phyloP scores from a whole-genome alignment of 2,113 vertebrate species.

The Paradoxurus hermaphroditus region DNA sequence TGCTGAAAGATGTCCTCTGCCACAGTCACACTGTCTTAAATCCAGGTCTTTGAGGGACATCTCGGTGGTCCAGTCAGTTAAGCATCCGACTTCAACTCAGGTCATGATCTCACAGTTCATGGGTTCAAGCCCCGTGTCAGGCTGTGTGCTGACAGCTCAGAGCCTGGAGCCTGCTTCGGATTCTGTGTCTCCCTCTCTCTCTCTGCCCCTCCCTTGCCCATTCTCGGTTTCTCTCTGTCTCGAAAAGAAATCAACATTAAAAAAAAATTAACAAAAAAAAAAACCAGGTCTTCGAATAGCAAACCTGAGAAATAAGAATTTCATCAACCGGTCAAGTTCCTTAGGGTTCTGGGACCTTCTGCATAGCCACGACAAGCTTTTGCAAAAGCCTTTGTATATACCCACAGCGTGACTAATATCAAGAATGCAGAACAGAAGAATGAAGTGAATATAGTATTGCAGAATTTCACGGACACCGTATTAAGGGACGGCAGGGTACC shows the following conservation, averaged over 20 bases:
- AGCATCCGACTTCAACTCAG: no score
- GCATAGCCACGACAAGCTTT: slow-evolving; percentile 90
- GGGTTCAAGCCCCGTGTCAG: no score
- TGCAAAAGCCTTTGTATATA: slow-evolving; percentile 93
- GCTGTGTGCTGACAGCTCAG: no score
- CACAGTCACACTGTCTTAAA: slow-evolving; percentile 87
- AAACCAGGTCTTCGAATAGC: slow-evolving; percentile 35
- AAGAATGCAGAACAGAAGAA: slow-evolving; percentile 95
- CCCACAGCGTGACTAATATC: slow-evolving; percentile 91
- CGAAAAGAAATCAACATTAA: no score
- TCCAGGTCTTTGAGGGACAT: slow-evolving; percentile 84
- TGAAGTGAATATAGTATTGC: slow-evolving; percentile 87
- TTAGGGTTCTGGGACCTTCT: slow-evolving; percentile 93
- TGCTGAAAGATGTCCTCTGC: slow-evolving; percentile 86
- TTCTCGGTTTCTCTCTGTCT: no score
- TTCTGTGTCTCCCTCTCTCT: no score
- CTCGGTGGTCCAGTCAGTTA: slow-evolving; percentile 66
- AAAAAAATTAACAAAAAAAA: no score
- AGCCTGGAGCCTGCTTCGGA: no score
- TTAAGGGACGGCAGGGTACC: not conserved
- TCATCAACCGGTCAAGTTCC: slow-evolving; percentile 86
- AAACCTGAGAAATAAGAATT: slow-evolving; percentile 87
- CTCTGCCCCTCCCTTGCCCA: no score
- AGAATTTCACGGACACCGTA: not conserved
- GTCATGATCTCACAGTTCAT: no score